Evolutionary conservation across 2,888 invertebrate genomes (phyloP).

Genomic region (Nasonia oneida): DNA sequence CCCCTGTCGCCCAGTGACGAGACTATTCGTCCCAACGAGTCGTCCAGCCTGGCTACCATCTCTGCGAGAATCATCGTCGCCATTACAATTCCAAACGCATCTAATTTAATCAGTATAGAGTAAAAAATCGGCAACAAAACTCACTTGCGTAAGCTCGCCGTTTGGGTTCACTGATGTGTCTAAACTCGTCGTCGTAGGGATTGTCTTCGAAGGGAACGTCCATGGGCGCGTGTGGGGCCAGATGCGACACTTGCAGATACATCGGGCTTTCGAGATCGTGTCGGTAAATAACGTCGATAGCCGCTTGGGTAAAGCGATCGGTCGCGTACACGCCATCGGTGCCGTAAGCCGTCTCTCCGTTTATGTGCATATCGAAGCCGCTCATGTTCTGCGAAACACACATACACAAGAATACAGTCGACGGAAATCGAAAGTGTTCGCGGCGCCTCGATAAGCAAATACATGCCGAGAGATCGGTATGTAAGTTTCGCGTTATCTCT

Average conservation of each 20-base stretch:
- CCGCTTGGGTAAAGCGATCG: conserved; percentile 85
- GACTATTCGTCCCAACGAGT: conserved; percentile 83
- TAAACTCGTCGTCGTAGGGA: conserved; percentile 80
- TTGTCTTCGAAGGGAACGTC: conserved; percentile 86
- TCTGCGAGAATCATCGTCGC: conserved; percentile 75
- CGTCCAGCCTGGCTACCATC: conserved; percentile 84
- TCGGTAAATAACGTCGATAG: conserved; percentile 83
- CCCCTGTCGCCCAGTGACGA: conserved; percentile 80
- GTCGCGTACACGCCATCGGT: conserved; percentile 84
- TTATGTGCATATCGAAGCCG: conserved; percentile 80
- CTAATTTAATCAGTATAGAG: too few relatives aligned
- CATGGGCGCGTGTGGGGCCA: conserved; percentile 89
- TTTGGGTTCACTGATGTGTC: conserved; percentile 86
- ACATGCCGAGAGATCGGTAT: too few relatives aligned
- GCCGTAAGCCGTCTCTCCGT: conserved; percentile 78
- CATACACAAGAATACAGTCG: neutral
- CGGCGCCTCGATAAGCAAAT: too few relatives aligned
- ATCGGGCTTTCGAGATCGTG: conserved; percentile 85
- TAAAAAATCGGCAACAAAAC: conserved; percentile 51
- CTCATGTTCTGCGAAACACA: conserved; percentile 74
- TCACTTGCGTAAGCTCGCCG: conserved; percentile 88
- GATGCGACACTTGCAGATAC: conserved; percentile 90
- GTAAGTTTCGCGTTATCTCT: too few relatives aligned
- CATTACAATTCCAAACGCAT: neutral
- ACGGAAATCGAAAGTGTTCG: neutral